Base-by-base conservation (phyloP, 1,140 invertebrate genomes). In the Sarcophaga peregrina region DNA sequence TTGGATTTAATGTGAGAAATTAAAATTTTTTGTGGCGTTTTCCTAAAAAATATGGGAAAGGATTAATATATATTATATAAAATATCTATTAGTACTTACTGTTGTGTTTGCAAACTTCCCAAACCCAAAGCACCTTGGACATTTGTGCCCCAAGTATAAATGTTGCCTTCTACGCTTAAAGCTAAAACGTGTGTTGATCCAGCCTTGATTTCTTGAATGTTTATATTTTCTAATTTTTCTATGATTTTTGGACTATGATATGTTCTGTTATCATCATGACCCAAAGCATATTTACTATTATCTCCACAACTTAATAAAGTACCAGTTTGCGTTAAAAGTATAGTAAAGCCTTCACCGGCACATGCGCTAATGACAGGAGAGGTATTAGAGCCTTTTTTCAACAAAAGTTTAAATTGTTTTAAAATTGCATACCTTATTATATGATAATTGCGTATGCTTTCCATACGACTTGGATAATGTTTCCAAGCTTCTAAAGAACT, bases 221-320 rank as follows among this genome's bases (percentile, higher is more conserved):
- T 93, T 68, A 94, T 92, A 86, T 93, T 93, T 82, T 92, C 85
- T 37, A 90, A 75, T 48, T 88, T 88, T 17, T 93, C 93, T 81
- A 96, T 93, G 6, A 95, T 86, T 86, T 93, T 93, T 20, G 95
- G 95, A 86, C 90, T 92, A 17, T 92, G 88, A 50, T 90, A 90
- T 86, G 91, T 92, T 48, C 91, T 91, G 89, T 92, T 93, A 84
- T 95, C 93, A 0, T 93, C 93, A 88, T 95, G 94, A n/a, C 95
- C 95, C 8, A 95, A 88, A 85, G 93, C 94, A 54, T 94, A 93
- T 83, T 91, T 91, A 5, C 91, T 89, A 37, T 94, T 94, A 90
- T 94, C 93, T 0, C 95, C 95, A 90, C 95, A 95, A 68, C 93
- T 94, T 86, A 95, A 91, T 0, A 95, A 89, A 52, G 95, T 93